Base-by-base conservation (phyloP, 2,888 invertebrate species). In the Chorisops tibialis region DNA sequence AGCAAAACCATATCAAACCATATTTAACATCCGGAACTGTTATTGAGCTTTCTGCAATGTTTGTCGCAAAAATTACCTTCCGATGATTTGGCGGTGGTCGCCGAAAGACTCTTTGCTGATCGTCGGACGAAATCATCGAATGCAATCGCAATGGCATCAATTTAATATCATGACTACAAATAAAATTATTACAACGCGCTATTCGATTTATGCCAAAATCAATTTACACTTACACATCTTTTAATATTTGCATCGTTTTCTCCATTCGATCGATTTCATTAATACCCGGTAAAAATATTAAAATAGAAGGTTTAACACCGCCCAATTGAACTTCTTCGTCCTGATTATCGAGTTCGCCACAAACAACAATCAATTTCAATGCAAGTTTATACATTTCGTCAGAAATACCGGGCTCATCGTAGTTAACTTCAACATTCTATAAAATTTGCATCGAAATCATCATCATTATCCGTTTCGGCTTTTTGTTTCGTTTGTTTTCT, bases 21-120 rank as follows among this genome's bases (percentile, higher is more conserved):
- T 90, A 94, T 77, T 86, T 87, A 16, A 93, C 86, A 75, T 94
- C 93, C 0, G 91, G 87, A 6, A 95, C 92, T 0, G 95, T 95
- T 68, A 95, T 88, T 51, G 93, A 93, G 75, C 93, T 93, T 78
- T 95, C 95, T 0, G 94, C 93, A 67, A 95, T 93, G 76, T 95
- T 95, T 6, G 95, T 95, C 1, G 94, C 86, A 39, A 95, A 79
- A 70, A 95, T 93, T 50, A 95, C 84, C 77, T 96, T 94, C 63
- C 96, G 83, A 66, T 68, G 69, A 9, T 74, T 73, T 1, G 58
- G 21, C 0, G 73, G 72, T 5, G 75, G 70, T 2, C 68, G 66
- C 11, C 67, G 74, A 72, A 85, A 84, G 59, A 83, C 81, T 47
- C 81, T 80, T 50, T 79, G 80, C 70, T 94, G 93, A 69, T 92